Base-by-base conservation (phyloP, 2,113 vertebrate genomes). In the Phoenicopterus ruber region DNA sequence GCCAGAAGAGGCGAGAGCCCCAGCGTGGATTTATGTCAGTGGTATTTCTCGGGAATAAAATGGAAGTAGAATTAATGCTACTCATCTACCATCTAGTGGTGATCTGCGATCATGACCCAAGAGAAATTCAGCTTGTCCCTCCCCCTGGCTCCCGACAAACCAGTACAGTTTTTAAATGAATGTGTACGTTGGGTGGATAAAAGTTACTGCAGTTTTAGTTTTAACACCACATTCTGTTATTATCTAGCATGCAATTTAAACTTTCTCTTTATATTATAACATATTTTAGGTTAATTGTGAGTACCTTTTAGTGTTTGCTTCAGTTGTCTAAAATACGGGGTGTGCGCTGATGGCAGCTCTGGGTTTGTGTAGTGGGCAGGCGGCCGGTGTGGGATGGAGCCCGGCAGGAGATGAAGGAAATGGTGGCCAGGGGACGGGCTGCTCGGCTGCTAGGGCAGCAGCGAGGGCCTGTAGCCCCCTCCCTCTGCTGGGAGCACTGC, bases 51-150 rank as follows among this genome's bases (percentile, higher is more conserved):
- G 4, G 38, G 61, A 93, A 47, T 81, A 67, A 88, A 74, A 42
- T 19, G 74, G 71, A 86, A 36, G 61, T 21, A 44, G 71, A 86
- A 67, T 85, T 95, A 90, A 61, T 42, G 47, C 54, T 93, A 52
- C 84, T 82, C 82, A 96, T 40, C 96, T 97, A 97, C 98, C 98
- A 97, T 96, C 98, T 98, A 95, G 97, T 97, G 98, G 98, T 89
- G 40, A 94, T 47, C 36, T 80, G 47, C 9, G 15, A 76, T 93
- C 62, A 96, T 40, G 61, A 86, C 90, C 66, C 69, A 54, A 34
- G 62, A 50, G 46, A 76, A 92, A 70, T 80, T 66, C 67, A 31
- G 26, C 40, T 57, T 17, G 15, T 85, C 57, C 57, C 69, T 93
- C 50, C 54, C 36, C 24, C 54, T 85, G 74, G 49, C 58, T 93